Evolutionary conservation across 1,140 invertebrate species (phyloP).

Genomic region (Amyelois transitella): DNA sequence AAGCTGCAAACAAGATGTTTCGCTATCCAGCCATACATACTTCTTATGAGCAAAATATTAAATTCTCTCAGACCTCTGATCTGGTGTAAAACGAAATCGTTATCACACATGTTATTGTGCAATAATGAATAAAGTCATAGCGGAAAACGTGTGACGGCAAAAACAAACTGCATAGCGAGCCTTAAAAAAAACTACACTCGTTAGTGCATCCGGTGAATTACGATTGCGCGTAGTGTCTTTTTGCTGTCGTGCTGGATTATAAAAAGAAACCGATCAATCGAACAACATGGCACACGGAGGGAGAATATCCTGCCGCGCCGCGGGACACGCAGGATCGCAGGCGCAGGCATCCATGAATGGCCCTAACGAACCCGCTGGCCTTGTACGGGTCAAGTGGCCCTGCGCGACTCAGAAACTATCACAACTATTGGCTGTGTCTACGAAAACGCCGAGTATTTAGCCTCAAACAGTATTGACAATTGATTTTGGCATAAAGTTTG

Average conservation of each 20-base stretch:
- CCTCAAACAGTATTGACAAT: too few species aligned
- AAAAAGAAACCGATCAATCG: conserved; percentile 56
- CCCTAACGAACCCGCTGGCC: conserved; percentile 67
- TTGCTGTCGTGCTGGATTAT: conserved; percentile 41
- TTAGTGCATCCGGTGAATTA: conserved; percentile 71
- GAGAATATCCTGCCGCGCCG: conserved; percentile 55
- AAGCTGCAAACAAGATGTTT: conserved; percentile 16
- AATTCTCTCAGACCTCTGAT: not conserved
- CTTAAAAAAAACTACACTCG: conserved; percentile 63
- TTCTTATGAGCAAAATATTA: conserved; percentile 3
- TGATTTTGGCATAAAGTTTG: not conserved
- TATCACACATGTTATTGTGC: conserved; percentile 4
- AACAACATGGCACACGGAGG: conserved; percentile 48
- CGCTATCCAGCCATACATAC: not conserved
- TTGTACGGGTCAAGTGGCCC: conserved; percentile 44
- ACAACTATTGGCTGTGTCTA: too few species aligned
- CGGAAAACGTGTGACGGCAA: conserved; percentile 46
- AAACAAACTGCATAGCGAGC: conserved; percentile 47
- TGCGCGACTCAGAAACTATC: conserved; percentile 6
- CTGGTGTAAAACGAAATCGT: not conserved
- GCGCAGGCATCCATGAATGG: conserved; percentile 65
- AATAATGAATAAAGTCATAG: conserved; percentile 30
- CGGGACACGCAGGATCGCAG: conserved; percentile 35
- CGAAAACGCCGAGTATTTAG: too few species aligned
- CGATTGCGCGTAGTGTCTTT: conserved; percentile 55